Conservation (phyloP, 2,888 invertebrate genomes). For the Agriopis leucophaearia region DNA sequence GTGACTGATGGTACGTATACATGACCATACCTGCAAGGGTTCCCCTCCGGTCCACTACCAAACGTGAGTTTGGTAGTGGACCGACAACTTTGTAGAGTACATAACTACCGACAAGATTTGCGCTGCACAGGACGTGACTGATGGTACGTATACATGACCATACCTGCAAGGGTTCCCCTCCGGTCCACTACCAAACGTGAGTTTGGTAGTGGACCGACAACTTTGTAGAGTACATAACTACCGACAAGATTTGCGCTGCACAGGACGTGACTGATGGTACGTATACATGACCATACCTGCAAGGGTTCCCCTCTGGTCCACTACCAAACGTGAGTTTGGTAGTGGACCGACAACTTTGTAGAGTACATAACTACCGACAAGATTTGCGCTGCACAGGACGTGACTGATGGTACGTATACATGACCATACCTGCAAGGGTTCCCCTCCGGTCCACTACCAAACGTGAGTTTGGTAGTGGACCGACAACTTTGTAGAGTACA, state of each 20-base stretch:
- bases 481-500: constrained; percentile 53
- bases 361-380: constrained; percentile 64
- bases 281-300: background rate
- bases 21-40: background rate
- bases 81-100: constrained; percentile 53
- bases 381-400: constrained; percentile 62
- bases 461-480: too few species aligned
- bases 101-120: constrained; percentile 67
- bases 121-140: constrained; percentile 54
- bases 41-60: too few species aligned
- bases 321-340: too few species aligned
- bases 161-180: too few species aligned
- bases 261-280: constrained; percentile 34
- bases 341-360: constrained; percentile 51
- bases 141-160: too few species aligned
- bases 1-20: constrained; percentile 13
- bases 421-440: background rate
- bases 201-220: constrained; percentile 46
- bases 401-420: background rate
- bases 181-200: too few species aligned
- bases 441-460: too few species aligned
- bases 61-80: too few species aligned
- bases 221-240: constrained; percentile 60
- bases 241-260: constrained; percentile 68
- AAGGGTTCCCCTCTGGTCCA: too few species aligned